Conservation (phyloP, 2,888 invertebrate genomes). For the Hetaerina titia region DNA sequence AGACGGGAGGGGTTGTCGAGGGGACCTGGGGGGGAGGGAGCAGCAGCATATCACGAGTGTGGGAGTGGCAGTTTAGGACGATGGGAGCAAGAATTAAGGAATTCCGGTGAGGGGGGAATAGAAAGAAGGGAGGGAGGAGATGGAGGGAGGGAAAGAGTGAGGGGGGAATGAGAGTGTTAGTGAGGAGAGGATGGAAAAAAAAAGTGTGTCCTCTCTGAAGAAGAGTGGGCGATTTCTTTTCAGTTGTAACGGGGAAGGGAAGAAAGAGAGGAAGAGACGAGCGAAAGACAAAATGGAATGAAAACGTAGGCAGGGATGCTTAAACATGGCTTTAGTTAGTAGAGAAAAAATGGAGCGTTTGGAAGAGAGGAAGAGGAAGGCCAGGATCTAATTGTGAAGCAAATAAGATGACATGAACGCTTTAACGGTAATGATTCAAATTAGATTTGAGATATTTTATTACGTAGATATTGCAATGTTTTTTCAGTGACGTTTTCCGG, state of each 20-base stretch:
- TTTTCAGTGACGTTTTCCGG: no score
- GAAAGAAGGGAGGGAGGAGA: neutral
- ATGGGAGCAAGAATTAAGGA: neutral
- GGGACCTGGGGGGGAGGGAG: neutral
- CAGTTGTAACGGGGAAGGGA: no score
- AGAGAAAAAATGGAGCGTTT: neutral
- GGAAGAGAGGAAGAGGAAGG: neutral
- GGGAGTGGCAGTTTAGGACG: neutral
- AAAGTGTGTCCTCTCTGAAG: neutral
- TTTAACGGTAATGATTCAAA: no score
- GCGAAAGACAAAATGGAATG: neutral
- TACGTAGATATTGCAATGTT: no score
- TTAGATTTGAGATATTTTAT: no score
- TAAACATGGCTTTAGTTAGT: neutral
- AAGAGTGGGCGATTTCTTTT: no score
- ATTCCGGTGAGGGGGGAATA: neutral
- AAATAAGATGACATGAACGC: no score
- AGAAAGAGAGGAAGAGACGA: neutral
- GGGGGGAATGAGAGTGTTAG: no score
- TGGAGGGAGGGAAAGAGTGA: neutral
- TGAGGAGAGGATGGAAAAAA: neutral
- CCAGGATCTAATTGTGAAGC: neutral
- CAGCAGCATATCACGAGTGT: neutral
- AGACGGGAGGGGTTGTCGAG: neutral
- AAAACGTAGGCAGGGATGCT: neutral